Evolutionary conservation across 2,888 invertebrate genomes (phyloP), one percentile per base, ranked within the genome.

Genomic region (Teleiodes luculella): DNA sequence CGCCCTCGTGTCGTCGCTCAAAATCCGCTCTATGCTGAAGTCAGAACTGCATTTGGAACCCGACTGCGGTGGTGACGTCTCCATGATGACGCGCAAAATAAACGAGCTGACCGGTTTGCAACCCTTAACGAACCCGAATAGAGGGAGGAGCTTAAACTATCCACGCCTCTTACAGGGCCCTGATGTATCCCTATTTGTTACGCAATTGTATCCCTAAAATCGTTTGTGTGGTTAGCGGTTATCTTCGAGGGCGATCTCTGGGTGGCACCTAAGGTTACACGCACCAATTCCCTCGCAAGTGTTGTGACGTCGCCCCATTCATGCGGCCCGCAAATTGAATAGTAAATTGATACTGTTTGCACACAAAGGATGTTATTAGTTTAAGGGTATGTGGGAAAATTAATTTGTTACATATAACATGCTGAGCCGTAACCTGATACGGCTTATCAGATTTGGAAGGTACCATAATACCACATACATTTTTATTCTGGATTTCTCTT

Each of bases 1-100:
- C 52, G 56, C 68, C 43, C 61, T 71, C 13, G 68, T 80, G 16
- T 91, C 91, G 57, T 81, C 84, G 64, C 90, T 91, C 62, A 93
- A 76, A 66, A 93, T 92, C 64, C 92, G 86, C 52, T 92, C 91
- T 53, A 93, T 92, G 68, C 92, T 92, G 64, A 93, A 93, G 79
- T 92, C 91, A 2, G 87, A 88, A 58, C 72, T 68, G 52, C 81
- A 75, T 70, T 83, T 86, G 1, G 81, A 76, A 62, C 74, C 70
- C 4, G 84, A 78, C 54, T 76, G 77, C 45, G 76, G 67, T 8
- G 76, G 69, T 2, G 80, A 76, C 35, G 78, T 68, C 68, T 86
- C 79, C 86, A 88, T 86, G 58, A 66, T 76, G 54, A 48, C 16
- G 8, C 57, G 46, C 37, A 1, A 14, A 37, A 56, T 52, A 52